Base-by-base conservation (phyloP, 1,140 invertebrate species). In the Gonatopus flavifemur region DNA sequence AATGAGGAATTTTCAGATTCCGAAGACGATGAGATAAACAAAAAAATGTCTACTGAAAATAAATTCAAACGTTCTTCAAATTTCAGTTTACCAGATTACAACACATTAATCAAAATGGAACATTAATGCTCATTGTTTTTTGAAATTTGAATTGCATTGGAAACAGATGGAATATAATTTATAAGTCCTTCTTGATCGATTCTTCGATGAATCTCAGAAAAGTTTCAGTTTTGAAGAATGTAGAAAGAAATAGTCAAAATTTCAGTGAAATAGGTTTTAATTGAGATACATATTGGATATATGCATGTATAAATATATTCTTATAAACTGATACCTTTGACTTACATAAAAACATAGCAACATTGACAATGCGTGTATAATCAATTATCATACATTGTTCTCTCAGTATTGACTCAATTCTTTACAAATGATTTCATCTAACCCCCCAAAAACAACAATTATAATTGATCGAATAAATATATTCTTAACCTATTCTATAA, bases 21-120 rank as follows among this genome's bases (percentile, higher is more conserved):
- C 12, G 70, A 73, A 9, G 56, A 64, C 13, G 72, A 74, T 28
- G 36, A 40, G 33, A 9, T 28, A 12, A 38, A 44, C 18, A 4
- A 18, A 40, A n/a, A n/a, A n/a, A n/a, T n/a, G n/a, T n/a, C n/a
- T n/a, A n/a, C n/a, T 2, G 21, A 41, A 30, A 10, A 7, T 33
- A 12, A 19, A 9, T 33, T 0, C 3, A 13, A 38, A 36, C 4
- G 3, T 16, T 36, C 12, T 15, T 44, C 36, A 33, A 33, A 39
- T 22, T 30, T 55, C 6, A 15, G 41, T 45, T 63, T 70, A 52
- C 67, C 67, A 15, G 10, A 55, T 43, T 71, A 72, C 16, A 31
- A 70, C 25, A 49, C 64, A 42, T 42, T 72, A 43, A 41, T 67
- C 10, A 61, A 60, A 62, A 60, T 55, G 49, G 16, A 65, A 28